Evolutionary conservation across 2,888 invertebrate genomes (phyloP).

Genomic region (Synanthedon formicaeformis): DNA sequence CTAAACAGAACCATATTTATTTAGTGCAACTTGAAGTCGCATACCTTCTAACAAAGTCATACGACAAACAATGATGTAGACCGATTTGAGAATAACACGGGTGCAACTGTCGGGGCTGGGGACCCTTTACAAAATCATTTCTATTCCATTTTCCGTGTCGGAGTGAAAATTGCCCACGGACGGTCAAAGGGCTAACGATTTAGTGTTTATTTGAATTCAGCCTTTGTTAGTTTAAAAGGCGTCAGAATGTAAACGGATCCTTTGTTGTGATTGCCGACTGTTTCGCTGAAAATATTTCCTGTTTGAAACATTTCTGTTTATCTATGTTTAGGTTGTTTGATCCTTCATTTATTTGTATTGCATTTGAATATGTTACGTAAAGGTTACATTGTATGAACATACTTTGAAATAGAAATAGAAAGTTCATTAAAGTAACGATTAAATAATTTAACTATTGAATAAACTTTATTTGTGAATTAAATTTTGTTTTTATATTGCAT

Average conservation of each 20-base stretch:
- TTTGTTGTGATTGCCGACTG: conserved; percentile 59
- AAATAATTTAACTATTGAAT: no score
- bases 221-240: conserved; percentile 68
- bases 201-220: conserved; percentile 66
- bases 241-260: conserved; percentile 64
- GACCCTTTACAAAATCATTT: conserved; percentile 60
- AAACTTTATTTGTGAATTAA: no score
- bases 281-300: conserved; percentile 22
- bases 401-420: no score
- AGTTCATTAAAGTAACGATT: no score
- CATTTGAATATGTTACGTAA: no score
- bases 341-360: no score
- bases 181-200: conserved; percentile 69
- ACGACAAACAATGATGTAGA: not conserved
- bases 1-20: conserved; percentile 3
- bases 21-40: not conserved
- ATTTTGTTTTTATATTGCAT: no score
- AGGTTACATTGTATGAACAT: no score
- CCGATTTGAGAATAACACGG: conserved; percentile 20
- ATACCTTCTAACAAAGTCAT: not conserved
- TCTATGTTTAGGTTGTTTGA: no score
- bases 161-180: conserved; percentile 64
- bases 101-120: conserved; percentile 21
- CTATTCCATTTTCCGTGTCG: conserved; percentile 54
- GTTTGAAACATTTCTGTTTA: not conserved